phyloP scores from a whole-genome alignment of 2,113 vertebrate species.

The Cynopterus brachyotis region DNA sequence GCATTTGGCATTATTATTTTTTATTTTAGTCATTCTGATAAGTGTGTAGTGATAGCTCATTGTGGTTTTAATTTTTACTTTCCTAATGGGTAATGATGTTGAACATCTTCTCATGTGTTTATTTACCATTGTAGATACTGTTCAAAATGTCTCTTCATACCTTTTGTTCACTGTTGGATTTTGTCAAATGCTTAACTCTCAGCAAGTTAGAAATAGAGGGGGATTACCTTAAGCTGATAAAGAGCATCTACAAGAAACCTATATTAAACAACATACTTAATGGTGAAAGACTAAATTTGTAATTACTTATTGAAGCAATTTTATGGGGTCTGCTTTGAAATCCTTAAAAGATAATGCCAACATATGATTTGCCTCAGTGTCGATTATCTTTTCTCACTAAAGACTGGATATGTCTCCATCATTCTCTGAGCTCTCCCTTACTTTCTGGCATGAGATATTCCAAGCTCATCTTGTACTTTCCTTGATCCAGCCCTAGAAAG shows the following conservation, averaged over 20 bases:
- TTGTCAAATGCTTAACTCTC: neutral
- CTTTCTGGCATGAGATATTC: neutral
- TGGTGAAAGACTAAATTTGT: neutral
- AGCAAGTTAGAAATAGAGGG: neutral
- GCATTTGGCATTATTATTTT: neutral
- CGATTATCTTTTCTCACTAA: neutral
- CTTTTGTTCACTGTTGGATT: neutral
- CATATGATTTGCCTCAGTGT: neutral
- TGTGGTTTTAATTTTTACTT: neutral
- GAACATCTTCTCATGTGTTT: neutral
- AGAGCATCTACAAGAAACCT: neutral
- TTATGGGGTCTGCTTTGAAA: neutral
- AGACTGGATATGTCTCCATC: neutral
- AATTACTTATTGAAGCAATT: neutral
- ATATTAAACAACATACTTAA: neutral
- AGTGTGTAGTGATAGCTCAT: neutral
- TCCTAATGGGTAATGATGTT: neutral
- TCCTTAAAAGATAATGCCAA: neutral
- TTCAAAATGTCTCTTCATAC: neutral
- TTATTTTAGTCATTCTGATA: neutral
- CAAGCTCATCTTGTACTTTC: neutral
- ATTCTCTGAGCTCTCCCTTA: neutral
- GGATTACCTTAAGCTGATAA: neutral
- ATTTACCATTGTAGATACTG: neutral
- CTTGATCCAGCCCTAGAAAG: neutral